These are phyloP conservation scores for Ditula angustiorana DNA, from an alignment of 2,888 invertebrate species.

Conservation along the genomic window DNA sequence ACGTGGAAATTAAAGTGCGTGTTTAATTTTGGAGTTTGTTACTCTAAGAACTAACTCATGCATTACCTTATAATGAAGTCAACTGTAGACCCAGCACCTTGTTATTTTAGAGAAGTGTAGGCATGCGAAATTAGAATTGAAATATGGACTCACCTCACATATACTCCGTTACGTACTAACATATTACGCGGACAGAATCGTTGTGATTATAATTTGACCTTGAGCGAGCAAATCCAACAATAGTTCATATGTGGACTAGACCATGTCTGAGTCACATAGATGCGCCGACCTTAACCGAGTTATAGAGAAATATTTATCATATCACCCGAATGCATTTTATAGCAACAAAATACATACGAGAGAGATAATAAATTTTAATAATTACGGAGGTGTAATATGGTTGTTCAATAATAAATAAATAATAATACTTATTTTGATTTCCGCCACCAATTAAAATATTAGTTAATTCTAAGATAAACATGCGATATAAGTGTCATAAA, in stretches of 20 bases:
- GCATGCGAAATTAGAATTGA: constrained; percentile 62
- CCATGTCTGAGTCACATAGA: constrained; percentile 38
- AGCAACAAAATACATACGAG: no score
- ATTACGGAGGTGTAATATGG: no score
- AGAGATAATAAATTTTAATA: no score
- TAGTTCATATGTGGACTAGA: constrained; percentile 53
- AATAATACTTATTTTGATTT: constrained; percentile 5
- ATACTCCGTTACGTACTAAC: constrained; percentile 65
- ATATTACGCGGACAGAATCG: constrained; percentile 63
- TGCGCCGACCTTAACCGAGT: constrained; percentile 62
- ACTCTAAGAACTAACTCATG: constrained; percentile 45
- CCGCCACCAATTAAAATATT: constrained; percentile 22
- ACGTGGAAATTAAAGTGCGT: constrained; percentile 58
- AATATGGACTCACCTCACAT: constrained; percentile 74
- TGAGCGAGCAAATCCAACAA: constrained; percentile 62
- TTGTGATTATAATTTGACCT: constrained; percentile 70
- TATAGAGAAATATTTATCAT: constrained; percentile 20
- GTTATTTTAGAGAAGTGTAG: constrained; percentile 57
- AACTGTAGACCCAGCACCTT: constrained; percentile 73
- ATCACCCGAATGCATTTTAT: background rate
- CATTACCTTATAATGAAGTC: constrained; percentile 66
- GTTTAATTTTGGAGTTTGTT: constrained; percentile 81
- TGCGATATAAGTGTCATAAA: constrained; percentile 7
- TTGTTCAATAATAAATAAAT: no score
- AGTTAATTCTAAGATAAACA: constrained; percentile 10